A percentile compares a stretch with the other conserved stretches of the same genome.
phyloP scores from a whole-genome alignment of 2,113 vertebrate species.

The Nycticorax nycticorax region DNA sequence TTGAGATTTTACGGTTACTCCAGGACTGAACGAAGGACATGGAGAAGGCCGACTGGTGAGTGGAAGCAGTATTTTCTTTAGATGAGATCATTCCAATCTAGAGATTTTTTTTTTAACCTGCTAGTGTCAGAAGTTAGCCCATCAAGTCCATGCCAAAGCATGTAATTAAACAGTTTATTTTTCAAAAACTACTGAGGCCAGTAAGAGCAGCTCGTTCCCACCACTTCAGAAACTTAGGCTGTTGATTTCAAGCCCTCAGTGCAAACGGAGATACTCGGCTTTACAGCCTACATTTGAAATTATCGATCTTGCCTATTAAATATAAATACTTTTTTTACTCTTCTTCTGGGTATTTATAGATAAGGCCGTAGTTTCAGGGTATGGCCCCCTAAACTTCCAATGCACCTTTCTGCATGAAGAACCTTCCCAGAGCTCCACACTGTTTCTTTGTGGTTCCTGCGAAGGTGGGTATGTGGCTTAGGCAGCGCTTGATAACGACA shows the following conservation, averaged over 20 bases:
- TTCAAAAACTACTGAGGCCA: background rate
- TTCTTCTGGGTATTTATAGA: background rate
- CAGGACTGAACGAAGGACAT: background rate
- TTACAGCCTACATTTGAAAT: background rate
- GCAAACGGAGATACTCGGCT: background rate
- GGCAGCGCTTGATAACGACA: background rate
- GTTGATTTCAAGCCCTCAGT: background rate
- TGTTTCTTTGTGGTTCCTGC: background rate
- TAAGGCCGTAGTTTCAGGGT: background rate
- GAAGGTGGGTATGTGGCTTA: background rate
- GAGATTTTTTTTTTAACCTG: background rate
- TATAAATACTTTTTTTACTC: background rate
- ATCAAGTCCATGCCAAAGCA: background rate
- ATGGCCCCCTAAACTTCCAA: background rate
- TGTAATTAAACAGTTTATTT: background rate
- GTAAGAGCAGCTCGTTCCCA: background rate
- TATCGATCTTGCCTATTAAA: background rate
- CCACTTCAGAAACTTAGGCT: background rate
- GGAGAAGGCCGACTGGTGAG: background rate
- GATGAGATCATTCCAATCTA: background rate
- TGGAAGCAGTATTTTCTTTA: background rate
- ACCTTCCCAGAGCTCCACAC: background rate
- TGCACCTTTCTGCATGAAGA: background rate
- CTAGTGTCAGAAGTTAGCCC: background rate
- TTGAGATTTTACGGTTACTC: background rate